These are phyloP conservation scores for Pecten maximus DNA, from an alignment of 2,888 invertebrate species.

Conservation along the genomic window DNA sequence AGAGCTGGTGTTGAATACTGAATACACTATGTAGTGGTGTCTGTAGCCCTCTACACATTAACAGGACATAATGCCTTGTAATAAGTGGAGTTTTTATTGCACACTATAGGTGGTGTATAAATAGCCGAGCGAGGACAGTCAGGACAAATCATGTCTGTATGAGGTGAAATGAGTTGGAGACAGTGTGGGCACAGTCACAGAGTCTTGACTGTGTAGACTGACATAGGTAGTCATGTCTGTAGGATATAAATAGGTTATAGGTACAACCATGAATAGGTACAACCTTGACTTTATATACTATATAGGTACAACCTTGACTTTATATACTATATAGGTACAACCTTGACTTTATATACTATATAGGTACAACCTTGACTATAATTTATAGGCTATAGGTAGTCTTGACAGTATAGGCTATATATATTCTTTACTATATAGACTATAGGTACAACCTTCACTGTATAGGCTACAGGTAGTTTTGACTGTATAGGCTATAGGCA, in stretches of 20 bases:
- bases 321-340: neutral
- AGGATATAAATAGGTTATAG: too few species aligned
- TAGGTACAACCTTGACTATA: too few species aligned
- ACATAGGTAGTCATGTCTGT: too few species aligned
- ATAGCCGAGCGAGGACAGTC: neutral
- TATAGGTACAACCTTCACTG: neutral
- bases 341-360: too few species aligned
- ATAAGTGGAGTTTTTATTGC: slow-evolving; percentile 4
- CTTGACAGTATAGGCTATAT: too few species aligned
- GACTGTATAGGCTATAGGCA: too few species aligned
- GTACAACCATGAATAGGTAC: neutral
- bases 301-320: neutral
- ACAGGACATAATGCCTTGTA: neutral
- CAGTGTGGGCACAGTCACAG: neutral
- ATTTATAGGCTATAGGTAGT: neutral
- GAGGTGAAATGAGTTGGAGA: neutral
- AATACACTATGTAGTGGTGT: neutral
- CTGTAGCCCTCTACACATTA: neutral
- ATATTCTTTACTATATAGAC: neutral
- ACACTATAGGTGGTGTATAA: slow-evolving; percentile 26
- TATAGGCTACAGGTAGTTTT: too few species aligned
- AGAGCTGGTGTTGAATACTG: slow-evolving; percentile 21
- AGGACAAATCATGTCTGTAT: slow-evolving; percentile 17
- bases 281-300: neutral
- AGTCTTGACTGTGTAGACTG: neutral